Evolutionary conservation across 2,113 vertebrate genomes (phyloP), one percentile per base, ranked within the genome.

Genomic region (Epinephelus moara): DNA sequence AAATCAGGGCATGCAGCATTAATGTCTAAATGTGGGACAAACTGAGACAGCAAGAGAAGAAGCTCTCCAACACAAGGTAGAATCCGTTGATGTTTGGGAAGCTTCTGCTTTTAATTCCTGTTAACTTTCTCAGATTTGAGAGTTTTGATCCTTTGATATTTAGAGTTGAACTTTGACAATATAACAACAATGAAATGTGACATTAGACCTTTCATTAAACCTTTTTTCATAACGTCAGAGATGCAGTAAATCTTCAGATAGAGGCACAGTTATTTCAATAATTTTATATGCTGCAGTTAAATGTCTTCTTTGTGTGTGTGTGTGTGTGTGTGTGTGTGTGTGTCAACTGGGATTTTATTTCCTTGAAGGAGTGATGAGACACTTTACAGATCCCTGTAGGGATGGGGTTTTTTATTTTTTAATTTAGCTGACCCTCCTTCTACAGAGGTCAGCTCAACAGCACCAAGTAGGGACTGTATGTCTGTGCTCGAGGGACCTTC

Each of bases 261-360:
- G 59, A 50, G 21, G 53, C 18, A 9, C 64, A 19, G 52, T 19
- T 56, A 3, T 57, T 33, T 74, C 14, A 23, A 19, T 61, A 49
- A 55, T 53, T 72, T 85, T 75, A 7, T 42, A 78, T 11, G 72
- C 82, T 84, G 85, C 78, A 75, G n/a, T 69, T 70, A 0, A 30
- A 37, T 7, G 33, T 37, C 33, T 37, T 37, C 33, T 37, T 37
- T 37, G 6, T 37, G 6, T 37, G 33, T 37, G 6, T 37, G 33
- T 8, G 33, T 37, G 33, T 37, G 33, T 37, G 33, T 37, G 33
- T 33, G 33, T 33, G 33, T 37, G 33, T 37, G 33, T 37, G 33
- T 37, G 33, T 37, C 2, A 30, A 30, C 4, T 30, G 6, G 57
- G 27, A 33, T 60, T 77, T 80, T 23, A 62, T 70, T 70, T 66